Conservation (phyloP, 2,797 vertebrate species). For the Syndactyla subalaris region DNA sequence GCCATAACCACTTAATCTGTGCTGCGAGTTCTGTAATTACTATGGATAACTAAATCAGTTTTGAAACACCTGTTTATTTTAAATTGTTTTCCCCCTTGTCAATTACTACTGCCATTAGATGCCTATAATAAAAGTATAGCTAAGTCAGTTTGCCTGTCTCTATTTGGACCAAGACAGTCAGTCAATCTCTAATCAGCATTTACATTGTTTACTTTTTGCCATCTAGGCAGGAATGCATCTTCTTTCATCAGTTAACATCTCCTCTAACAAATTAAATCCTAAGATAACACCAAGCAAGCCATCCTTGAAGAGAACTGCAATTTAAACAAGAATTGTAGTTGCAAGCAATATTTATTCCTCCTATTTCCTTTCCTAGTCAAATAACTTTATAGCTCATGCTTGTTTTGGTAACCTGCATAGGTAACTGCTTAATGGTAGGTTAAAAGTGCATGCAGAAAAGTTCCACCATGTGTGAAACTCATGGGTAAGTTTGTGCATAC, state of each 20-base stretch:
- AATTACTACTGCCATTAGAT: conserved; percentile 12
- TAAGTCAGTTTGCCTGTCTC: background rate
- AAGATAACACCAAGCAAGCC: background rate
- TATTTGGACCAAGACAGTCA: background rate
- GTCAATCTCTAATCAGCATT: background rate
- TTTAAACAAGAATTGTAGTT: conserved; percentile 15
- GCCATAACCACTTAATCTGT: background rate
- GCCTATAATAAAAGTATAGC: background rate
- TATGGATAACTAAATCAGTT: conserved; percentile 12
- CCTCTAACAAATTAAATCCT: background rate
- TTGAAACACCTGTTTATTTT: conserved; percentile 12
- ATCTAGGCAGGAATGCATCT: background rate
- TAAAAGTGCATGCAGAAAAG: background rate
- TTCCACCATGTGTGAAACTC: background rate
- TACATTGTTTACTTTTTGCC: background rate
- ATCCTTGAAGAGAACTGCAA: background rate
- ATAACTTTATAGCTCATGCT: background rate
- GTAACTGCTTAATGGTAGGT: background rate
- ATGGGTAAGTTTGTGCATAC: background rate
- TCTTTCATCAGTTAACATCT: conserved; percentile 5
- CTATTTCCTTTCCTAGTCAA: background rate
- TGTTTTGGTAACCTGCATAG: background rate
- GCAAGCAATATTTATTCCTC: background rate
- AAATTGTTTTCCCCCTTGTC: conserved; percentile 17
- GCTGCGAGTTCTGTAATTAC: conserved; percentile 14